Percentiles rank a stretch among this genome's conserved stretches.
Evolutionary conservation across 2,113 vertebrate species (phyloP).

Genomic region (Myodes glareolus): DNA sequence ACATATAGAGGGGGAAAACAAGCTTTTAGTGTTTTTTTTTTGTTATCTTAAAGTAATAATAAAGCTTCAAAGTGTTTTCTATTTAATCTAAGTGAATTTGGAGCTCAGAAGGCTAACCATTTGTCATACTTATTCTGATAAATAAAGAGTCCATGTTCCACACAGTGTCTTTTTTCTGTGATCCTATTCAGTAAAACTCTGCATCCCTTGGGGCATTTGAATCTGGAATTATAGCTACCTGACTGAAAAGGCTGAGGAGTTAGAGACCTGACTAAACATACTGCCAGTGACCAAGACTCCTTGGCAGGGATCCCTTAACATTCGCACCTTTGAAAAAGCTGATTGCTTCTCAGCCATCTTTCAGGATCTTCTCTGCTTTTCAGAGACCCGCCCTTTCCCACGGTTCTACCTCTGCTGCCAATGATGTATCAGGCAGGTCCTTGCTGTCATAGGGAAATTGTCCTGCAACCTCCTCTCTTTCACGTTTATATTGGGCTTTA

Average conservation of each 20-base stretch:
- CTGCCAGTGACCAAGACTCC: not conserved
- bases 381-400: not conserved
- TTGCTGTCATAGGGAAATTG: not conserved
- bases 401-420: not conserved
- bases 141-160: not conserved
- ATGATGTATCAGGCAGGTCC: not conserved
- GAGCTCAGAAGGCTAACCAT: not conserved
- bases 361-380: not conserved
- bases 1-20: not conserved
- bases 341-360: not conserved
- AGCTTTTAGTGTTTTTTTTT: not conserved
- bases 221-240: not conserved
- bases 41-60: constrained; percentile 31
- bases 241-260: not conserved
- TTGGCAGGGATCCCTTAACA: not conserved
- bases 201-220: not conserved
- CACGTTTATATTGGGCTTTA: constrained; percentile 35
- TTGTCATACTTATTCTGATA: not conserved
- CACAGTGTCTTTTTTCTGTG: not conserved
- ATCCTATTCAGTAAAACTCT: not conserved
- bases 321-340: not conserved
- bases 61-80: not conserved
- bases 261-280: not conserved
- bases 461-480: not conserved
- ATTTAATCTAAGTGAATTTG: constrained; percentile 13